Evolutionary conservation across 1,140 invertebrate genomes (phyloP).

Genomic region (Drosophila insularis): DNA sequence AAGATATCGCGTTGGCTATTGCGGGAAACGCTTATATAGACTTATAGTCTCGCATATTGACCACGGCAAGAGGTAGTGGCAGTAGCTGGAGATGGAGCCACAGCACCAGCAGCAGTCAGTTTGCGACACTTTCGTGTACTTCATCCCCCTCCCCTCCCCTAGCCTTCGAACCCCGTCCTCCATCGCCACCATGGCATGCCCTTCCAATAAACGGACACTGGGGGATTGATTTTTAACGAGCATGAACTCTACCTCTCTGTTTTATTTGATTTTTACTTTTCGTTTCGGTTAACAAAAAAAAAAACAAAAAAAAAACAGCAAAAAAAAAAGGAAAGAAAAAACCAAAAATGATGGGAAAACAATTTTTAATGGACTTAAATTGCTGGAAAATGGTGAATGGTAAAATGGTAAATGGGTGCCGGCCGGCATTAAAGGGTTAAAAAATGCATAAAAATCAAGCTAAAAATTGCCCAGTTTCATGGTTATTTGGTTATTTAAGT

Average conservation of each 20-base stretch:
- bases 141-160: not conserved
- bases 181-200: not conserved
- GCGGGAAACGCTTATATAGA: conserved; percentile 61
- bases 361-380: conserved; percentile 71
- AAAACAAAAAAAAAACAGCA: conserved; percentile 19
- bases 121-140: conserved; percentile 58
- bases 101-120: conserved; percentile 26
- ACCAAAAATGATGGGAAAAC: conserved; percentile 72
- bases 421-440: conserved; percentile 54
- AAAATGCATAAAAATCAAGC: conserved; percentile 52
- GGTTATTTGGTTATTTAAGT: conserved; percentile 6
- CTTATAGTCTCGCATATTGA: conserved; percentile 75
- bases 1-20: conserved; percentile 49
- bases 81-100: not conserved
- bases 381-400: conserved; percentile 27
- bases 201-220: conserved; percentile 38
- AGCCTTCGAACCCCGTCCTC: not conserved
- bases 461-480: conserved; percentile 43
- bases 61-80: conserved; percentile 37
- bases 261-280: conserved; percentile 23
- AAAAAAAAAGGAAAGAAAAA: conserved; percentile 27
- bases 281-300: conserved; percentile 38
- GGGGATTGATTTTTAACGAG: conserved; percentile 81
- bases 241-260: conserved; percentile 40
- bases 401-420: conserved; percentile 23